Conservation (phyloP, 30 jellyfish, hydroid and myxozoan species). For the Aurelia sp. region DNA sequence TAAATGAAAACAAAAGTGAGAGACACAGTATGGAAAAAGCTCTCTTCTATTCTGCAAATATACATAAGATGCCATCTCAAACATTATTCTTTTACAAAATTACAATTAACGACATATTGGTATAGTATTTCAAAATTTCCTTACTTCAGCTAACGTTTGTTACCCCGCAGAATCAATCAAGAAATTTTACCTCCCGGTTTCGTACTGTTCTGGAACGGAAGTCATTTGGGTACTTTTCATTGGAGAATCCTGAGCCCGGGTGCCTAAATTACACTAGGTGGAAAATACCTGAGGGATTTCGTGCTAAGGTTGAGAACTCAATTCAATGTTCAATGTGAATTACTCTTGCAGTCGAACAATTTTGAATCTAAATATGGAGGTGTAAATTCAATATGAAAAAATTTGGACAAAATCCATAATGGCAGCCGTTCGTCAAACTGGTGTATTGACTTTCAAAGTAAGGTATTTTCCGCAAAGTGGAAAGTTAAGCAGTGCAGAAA, state of each 20-base stretch:
- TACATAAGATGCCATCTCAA: slow-evolving; percentile 58
- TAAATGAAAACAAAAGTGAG: no score
- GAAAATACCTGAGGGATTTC: no score
- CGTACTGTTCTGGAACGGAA: neutral
- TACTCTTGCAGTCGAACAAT: neutral
- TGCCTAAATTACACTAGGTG: no score
- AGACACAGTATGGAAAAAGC: neutral
- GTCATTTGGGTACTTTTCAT: neutral
- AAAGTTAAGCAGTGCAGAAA: no score
- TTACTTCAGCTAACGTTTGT: neutral
- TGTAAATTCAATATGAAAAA: no score
- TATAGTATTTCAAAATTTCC: slow-evolving; percentile 37
- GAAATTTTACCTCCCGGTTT: neutral
- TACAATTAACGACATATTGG: slow-evolving; percentile 44
- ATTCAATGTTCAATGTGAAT: neutral
- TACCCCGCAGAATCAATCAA: slow-evolving; percentile 20
- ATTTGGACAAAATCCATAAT: no score
- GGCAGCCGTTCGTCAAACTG: no score
- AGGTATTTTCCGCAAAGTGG: no score
- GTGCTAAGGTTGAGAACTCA: no score
- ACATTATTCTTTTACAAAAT: slow-evolving; percentile 56
- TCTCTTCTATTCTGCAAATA: slow-evolving; percentile 53
- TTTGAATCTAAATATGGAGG: no score
- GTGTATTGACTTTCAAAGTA: no score
- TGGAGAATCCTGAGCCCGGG: no score